Conservation (phyloP, 2,888 invertebrate genomes). For the Trilocha varians region DNA sequence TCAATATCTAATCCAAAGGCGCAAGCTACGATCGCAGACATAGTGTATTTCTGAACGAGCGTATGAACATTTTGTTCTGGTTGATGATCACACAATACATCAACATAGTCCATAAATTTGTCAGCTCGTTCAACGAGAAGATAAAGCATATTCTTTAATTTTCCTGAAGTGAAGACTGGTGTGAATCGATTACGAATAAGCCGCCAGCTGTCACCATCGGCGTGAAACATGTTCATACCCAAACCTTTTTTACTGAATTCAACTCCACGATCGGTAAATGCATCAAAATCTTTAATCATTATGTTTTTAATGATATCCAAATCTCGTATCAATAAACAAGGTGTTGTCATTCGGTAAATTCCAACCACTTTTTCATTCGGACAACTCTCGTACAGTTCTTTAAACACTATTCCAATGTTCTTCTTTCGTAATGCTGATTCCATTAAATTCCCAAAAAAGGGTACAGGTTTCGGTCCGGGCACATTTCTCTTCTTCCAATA, state of each 20-base stretch:
- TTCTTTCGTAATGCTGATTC: constrained; percentile 22
- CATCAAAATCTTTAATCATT: constrained; percentile 41
- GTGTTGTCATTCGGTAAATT: constrained; percentile 34
- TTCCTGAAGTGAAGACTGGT: constrained; percentile 41
- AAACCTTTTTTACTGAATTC: constrained; percentile 33
- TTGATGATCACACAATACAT: constrained; percentile 8
- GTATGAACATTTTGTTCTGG: constrained; percentile 23
- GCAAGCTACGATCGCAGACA: constrained; percentile 30
- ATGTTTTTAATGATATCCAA: constrained; percentile 38
- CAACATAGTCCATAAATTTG: constrained; percentile 23
- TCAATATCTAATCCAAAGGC: constrained; percentile 35
- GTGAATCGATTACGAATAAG: constrained; percentile 32
- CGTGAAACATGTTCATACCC: constrained; percentile 36
- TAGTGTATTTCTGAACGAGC: constrained; percentile 29
- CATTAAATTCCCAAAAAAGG: constrained; percentile 34
- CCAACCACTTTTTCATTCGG: constrained; percentile 42
- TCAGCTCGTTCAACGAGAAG: constrained; percentile 30
- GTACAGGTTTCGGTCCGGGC: constrained; percentile 24
- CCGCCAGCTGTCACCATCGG: constrained; percentile 36
- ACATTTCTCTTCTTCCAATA: constrained; percentile 38
- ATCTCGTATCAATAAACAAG: constrained; percentile 33
- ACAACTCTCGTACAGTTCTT: constrained; percentile 29
- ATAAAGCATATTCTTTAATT: constrained; percentile 44
- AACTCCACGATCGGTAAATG: constrained; percentile 34
- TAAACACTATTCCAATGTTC: constrained; percentile 17